Conservation (phyloP, 2,888 invertebrate genomes). For the Dasypogon diadema region DNA sequence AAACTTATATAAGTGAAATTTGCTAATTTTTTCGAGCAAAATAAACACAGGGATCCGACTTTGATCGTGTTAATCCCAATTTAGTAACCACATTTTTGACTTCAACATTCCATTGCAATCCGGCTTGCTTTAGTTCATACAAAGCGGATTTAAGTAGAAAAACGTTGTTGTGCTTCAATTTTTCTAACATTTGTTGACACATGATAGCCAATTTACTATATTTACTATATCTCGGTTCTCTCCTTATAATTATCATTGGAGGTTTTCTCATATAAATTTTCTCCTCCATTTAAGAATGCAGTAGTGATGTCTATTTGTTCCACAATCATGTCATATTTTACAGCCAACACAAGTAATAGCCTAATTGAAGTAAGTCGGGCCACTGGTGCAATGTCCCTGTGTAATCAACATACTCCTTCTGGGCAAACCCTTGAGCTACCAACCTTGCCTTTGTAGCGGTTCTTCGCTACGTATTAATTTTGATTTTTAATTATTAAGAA, state of each 20-base stretch:
- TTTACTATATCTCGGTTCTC: conserved; percentile 15
- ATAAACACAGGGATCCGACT: conserved; percentile 21
- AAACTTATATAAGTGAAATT: conserved; percentile 3
- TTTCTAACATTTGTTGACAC: conserved; percentile 6
- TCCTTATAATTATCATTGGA: conserved; percentile 14
- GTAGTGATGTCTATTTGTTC: conserved; percentile 28
- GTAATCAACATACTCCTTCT: not conserved
- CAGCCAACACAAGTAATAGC: conserved; percentile 36
- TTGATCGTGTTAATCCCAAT: not conserved
- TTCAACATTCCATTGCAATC: not conserved
- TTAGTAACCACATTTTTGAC: not conserved
- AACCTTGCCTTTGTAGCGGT: not conserved
- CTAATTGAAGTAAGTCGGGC: conserved; percentile 37
- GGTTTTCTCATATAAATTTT: conserved; percentile 2
- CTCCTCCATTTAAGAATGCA: conserved; percentile 12
- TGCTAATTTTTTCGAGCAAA: not conserved
- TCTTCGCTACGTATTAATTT: too few relatives aligned
- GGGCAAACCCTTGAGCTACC: conserved; percentile 27
- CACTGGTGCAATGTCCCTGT: conserved; percentile 13
- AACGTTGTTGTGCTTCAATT: not conserved
- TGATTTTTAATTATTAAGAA: too few relatives aligned
- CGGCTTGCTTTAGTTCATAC: conserved; percentile 4
- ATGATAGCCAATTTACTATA: not conserved
- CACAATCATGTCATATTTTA: conserved; percentile 2
- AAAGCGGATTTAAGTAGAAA: conserved; percentile 3